These are phyloP conservation scores for Tryphoninae sp. DNA, from an alignment of 2,888 invertebrate species.

Conservation along the genomic window DNA sequence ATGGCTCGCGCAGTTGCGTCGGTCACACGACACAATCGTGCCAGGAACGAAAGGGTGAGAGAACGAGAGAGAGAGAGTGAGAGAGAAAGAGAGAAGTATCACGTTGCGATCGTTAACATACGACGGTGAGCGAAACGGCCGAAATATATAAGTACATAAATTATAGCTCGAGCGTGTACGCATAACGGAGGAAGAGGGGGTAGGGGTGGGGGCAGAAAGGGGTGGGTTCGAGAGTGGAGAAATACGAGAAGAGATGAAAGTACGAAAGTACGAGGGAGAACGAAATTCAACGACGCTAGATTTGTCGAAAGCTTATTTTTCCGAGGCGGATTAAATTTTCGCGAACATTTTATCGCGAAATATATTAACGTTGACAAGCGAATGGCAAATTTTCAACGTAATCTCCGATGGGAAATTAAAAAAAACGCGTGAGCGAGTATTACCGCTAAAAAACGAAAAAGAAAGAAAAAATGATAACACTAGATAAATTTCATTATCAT, in stretches of 20 bases:
- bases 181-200: neutral
- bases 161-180: neutral
- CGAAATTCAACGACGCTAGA: too few relatives aligned
- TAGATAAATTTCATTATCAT: neutral
- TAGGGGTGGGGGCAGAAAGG: neutral
- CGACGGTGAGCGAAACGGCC: constrained; percentile 22
- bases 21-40: constrained; percentile 60
- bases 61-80: neutral
- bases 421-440: constrained; percentile 2
- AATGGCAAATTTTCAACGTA: too few relatives aligned
- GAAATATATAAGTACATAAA: neutral
- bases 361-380: too few relatives aligned
- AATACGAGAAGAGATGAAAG: constrained; percentile 2
- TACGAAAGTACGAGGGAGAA: neutral
- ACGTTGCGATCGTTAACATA: constrained; percentile 78
- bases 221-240: neutral
- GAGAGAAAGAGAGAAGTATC: constrained; percentile 71
- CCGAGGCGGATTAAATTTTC: too few relatives aligned
- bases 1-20: neutral
- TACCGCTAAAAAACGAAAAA: too few relatives aligned
- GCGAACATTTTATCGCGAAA: too few relatives aligned
- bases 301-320: too few relatives aligned
- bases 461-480: neutral
- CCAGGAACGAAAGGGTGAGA: constrained; percentile 68
- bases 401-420: neutral